Conservation (phyloP, 2,888 invertebrate genomes). For the Pyrgus malvae region DNA sequence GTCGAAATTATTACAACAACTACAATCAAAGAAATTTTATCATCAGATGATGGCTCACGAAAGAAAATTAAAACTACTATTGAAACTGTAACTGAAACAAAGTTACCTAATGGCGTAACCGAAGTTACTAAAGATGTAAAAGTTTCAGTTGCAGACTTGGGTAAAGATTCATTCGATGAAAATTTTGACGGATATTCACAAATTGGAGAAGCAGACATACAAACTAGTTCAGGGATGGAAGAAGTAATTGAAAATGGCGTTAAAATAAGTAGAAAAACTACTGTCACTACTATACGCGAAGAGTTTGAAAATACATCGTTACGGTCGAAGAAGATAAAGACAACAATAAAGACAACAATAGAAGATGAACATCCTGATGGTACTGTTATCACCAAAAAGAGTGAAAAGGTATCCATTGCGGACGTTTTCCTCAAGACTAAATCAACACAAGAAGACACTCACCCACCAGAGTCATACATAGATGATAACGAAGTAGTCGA, state of each 20-base stretch:
- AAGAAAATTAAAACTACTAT: slow-evolving; percentile 47
- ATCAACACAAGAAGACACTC: slow-evolving; percentile 38
- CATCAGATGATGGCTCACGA: slow-evolving; percentile 35
- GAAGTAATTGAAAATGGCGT: slow-evolving; percentile 54
- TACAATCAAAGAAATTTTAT: slow-evolving; percentile 63
- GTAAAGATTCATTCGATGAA: slow-evolving; percentile 54
- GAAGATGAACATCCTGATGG: slow-evolving; percentile 73
- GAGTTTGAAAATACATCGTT: slow-evolving; percentile 54
- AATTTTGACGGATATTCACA: slow-evolving; percentile 54
- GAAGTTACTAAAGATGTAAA: slow-evolving; percentile 71
- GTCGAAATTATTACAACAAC: slow-evolving; percentile 64
- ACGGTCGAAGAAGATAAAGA: slow-evolving; percentile 62
- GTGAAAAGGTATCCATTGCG: slow-evolving; percentile 67
- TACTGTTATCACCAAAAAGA: slow-evolving; percentile 64
- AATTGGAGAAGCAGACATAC: slow-evolving; percentile 54
- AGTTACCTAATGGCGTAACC: slow-evolving; percentile 57
- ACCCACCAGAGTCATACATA: slow-evolving; percentile 48
- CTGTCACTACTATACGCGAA: slow-evolving; percentile 58
- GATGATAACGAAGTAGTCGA: slow-evolving; percentile 65
- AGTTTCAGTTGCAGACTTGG: slow-evolving; percentile 64
- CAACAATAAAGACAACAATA: slow-evolving; percentile 47
- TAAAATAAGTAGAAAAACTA: slow-evolving; percentile 59
- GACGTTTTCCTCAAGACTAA: slow-evolving; percentile 55
- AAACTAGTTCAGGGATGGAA: slow-evolving; percentile 49
- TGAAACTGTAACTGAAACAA: slow-evolving; percentile 61